Conservation (phyloP, 1,140 invertebrate genomes). For the Eriosoma lanigerum region DNA sequence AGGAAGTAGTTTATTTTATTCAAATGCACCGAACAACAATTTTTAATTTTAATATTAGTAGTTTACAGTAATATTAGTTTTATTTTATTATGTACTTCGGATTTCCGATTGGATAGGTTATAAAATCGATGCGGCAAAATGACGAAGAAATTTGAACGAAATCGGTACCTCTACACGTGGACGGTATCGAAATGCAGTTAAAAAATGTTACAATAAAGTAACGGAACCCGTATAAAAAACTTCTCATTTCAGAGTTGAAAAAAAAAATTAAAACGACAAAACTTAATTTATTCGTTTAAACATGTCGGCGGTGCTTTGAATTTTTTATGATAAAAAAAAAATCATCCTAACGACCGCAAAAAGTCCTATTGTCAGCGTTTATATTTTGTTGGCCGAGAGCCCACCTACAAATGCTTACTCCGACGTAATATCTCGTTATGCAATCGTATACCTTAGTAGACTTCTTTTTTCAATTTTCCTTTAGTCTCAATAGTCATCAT, state of each 20-base stretch:
- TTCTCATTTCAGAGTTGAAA: background rate
- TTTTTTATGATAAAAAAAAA: constrained; percentile 26
- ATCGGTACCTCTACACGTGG: too few relatives aligned
- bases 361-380: constrained; percentile 39
- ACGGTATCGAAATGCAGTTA: too few relatives aligned
- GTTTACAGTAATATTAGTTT: too few relatives aligned
- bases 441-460: constrained; percentile 7
- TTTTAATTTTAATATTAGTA: too few relatives aligned
- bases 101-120: too few relatives aligned
- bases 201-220: too few relatives aligned
- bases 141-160: too few relatives aligned
- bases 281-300: constrained; percentile 39
- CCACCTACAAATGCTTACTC: constrained; percentile 3
- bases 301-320: constrained; percentile 22
- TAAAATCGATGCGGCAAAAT: too few relatives aligned
- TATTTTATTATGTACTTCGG: too few relatives aligned
- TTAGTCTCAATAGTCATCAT: constrained; percentile 2
- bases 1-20: too few relatives aligned
- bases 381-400: constrained; percentile 23
- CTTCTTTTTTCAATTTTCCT: constrained; percentile 2
- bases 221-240: background rate
- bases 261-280: constrained; percentile 33
- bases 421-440: constrained; percentile 10
- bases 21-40: too few relatives aligned
- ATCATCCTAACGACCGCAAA: constrained; percentile 1